Evolutionary conservation across 2,113 vertebrate genomes (phyloP).

Genomic region (Camarhynchus parvulus): DNA sequence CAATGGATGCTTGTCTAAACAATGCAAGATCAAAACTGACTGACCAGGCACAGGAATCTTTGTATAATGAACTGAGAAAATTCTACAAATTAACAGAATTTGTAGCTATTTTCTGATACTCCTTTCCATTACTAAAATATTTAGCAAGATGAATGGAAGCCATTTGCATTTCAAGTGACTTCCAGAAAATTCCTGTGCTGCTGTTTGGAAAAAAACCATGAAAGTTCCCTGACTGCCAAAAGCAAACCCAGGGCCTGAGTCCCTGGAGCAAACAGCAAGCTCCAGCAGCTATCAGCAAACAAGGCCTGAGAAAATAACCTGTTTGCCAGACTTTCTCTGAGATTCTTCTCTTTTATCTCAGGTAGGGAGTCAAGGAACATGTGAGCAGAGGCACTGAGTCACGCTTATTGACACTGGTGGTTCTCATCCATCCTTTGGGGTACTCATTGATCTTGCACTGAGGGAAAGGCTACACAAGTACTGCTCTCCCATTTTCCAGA

Average conservation of each 20-base stretch:
- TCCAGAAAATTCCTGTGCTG: not conserved
- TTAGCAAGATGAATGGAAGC: not conserved
- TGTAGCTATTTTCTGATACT: not conserved
- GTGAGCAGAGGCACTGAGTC: not conserved
- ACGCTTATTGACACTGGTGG: not conserved
- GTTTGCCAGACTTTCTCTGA: not conserved
- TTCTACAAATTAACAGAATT: not conserved
- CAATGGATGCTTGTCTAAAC: not conserved
- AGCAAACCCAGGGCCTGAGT: not conserved
- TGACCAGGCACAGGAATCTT: not conserved
- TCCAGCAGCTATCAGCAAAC: not conserved
- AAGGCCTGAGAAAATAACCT: not conserved
- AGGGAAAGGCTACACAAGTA: not conserved
- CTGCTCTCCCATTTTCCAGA: not conserved
- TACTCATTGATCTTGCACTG: not conserved
- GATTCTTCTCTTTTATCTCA: not conserved
- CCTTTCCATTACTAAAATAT: not conserved
- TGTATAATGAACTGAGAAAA: not conserved
- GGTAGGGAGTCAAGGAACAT: not conserved
- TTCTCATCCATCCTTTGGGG: not conserved
- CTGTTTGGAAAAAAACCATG: not conserved
- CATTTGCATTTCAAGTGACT: not conserved
- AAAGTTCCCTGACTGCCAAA: not conserved
- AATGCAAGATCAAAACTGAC: not conserved
- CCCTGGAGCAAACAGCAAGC: not conserved